A percentile compares a stretch with the other conserved stretches of the same genome.
These are phyloP conservation scores for Athetis lepigone DNA, from an alignment of 2,888 invertebrate genomes.

Conservation along the genomic window DNA sequence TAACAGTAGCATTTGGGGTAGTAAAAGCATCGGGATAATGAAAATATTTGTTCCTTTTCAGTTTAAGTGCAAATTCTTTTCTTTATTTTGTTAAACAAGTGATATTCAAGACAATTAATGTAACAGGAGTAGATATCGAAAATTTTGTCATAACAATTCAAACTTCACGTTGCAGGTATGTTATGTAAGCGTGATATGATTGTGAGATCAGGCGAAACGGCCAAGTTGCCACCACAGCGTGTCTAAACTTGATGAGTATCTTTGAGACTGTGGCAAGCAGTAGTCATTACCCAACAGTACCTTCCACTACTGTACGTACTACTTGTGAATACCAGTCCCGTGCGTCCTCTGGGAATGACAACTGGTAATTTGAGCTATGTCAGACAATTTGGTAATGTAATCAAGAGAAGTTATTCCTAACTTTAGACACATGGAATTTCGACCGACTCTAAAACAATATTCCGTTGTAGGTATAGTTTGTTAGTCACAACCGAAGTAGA, in stretches of 20 bases:
- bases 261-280: not conserved
- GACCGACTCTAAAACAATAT: not conserved
- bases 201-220: not conserved
- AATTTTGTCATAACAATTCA: too few species aligned
- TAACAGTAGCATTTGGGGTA: too few species aligned
- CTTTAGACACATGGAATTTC: not conserved
- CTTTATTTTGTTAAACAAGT: too few species aligned
- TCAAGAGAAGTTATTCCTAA: conserved; percentile 15
- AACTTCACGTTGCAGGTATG: too few species aligned
- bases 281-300: conserved; percentile 10
- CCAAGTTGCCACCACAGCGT: conserved; percentile 1
- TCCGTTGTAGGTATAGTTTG: too few species aligned
- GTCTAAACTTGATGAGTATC: conserved; percentile 1
- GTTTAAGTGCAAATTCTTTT: too few species aligned
- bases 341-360: conserved; percentile 25
- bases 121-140: too few species aligned
- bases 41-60: too few species aligned
- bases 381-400: conserved; percentile 36
- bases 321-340: conserved; percentile 11
- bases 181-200: not conserved
- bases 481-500: too few species aligned
- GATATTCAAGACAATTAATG: too few species aligned
- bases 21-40: too few species aligned
- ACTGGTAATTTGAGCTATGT: conserved; percentile 14
- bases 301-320: conserved; percentile 7